Evolutionary conservation across 2,113 vertebrate genomes (phyloP).

Genomic region (Bolborhynchus lineola): DNA sequence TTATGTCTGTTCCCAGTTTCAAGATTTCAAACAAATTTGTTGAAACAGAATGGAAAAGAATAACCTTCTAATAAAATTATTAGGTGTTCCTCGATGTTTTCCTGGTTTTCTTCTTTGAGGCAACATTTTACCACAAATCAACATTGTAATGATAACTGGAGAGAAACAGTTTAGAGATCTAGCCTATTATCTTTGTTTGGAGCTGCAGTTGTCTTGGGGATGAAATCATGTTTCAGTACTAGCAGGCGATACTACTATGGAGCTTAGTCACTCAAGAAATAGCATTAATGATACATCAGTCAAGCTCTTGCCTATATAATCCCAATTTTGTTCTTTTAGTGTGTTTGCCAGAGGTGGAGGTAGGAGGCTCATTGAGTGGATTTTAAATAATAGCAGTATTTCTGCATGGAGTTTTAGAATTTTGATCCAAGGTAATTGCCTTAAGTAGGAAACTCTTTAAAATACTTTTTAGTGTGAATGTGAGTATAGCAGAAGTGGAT

Average conservation of each 20-base stretch:
- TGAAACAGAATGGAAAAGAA: not conserved
- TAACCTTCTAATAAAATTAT: not conserved
- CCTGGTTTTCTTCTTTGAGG: not conserved
- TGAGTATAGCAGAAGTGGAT: not conserved
- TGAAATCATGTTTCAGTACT: constrained; percentile 8
- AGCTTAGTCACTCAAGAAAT: constrained; percentile 41
- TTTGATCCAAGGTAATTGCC: not conserved
- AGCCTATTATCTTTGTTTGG: not conserved
- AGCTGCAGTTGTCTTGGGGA: constrained; percentile 1
- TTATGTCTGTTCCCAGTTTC: not conserved
- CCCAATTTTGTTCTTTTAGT: not conserved
- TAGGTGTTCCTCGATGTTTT: not conserved
- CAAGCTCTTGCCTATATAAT: constrained; percentile 1
- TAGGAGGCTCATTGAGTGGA: constrained; percentile 44
- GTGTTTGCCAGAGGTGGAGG: constrained; percentile 10
- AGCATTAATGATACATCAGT: constrained; percentile 4
- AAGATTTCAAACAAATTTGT: not conserved
- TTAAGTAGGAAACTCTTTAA: not conserved
- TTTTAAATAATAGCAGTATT: not conserved
- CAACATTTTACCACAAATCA: not conserved
- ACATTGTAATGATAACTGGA: not conserved
- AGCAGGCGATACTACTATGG: constrained; percentile 10
- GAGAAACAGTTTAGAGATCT: not conserved
- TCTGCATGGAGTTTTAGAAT: not conserved
- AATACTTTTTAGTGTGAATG: not conserved